Evolutionary conservation across 2,797 vertebrate genomes (phyloP).

Genomic region (Syndactyla subalaris): DNA sequence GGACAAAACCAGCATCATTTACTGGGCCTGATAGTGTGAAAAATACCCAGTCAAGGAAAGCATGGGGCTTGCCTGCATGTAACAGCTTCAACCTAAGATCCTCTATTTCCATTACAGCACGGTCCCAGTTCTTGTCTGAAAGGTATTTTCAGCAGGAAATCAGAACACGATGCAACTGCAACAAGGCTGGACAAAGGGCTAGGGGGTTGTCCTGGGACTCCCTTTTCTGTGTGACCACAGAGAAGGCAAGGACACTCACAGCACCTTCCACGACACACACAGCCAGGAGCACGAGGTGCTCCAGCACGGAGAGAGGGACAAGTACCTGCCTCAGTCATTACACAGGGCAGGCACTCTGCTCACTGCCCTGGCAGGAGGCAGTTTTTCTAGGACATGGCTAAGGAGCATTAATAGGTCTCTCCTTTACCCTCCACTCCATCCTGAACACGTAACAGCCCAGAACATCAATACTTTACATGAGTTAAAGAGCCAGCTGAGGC

Average conservation of each 20-base stretch:
- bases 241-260: not conserved
- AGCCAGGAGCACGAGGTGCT: not conserved
- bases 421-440: conserved; percentile 17
- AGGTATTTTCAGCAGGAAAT: not conserved
- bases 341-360: not conserved
- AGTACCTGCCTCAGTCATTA: not conserved
- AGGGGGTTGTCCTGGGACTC: not conserved
- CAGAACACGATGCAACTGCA: not conserved
- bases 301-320: not conserved
- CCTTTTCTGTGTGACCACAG: not conserved
- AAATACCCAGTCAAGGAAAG: not conserved
- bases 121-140: not conserved
- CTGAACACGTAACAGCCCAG: conserved; percentile 11
- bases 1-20: not conserved
- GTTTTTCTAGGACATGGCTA: not conserved
- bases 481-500: conserved; percentile 40
- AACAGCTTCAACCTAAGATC: not conserved
- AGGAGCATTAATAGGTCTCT: conserved; percentile 15
- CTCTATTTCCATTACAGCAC: not conserved
- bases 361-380: not conserved
- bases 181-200: not conserved
- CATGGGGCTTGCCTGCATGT: not conserved
- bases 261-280: not conserved
- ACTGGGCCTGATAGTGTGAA: not conserved
- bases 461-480: conserved; percentile 9